phyloP scores from a whole-genome alignment of 2,888 invertebrate genomes.

The Copidosoma aretas region DNA sequence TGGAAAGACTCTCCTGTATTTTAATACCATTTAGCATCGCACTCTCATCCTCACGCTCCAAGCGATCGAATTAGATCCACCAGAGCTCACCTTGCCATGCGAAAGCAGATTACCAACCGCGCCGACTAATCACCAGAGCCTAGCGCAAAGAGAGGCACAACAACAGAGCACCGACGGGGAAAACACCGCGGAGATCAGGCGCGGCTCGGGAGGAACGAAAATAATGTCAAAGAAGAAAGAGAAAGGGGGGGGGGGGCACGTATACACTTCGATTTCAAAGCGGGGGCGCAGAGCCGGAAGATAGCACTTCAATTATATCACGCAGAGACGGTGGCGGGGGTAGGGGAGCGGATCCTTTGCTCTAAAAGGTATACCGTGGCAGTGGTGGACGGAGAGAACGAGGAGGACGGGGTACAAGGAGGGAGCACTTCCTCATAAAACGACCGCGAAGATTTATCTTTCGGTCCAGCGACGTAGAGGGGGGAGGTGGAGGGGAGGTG shows the following conservation, averaged over 20 bases:
- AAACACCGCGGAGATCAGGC: background rate
- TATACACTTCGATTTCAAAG: constrained; percentile 8
- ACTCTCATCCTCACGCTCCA: background rate
- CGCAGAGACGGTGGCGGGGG: background rate
- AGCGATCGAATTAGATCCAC: background rate
- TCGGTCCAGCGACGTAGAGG: constrained; percentile 45
- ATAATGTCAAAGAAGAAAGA: constrained; percentile 21
- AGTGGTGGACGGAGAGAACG: background rate
- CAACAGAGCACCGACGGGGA: background rate
- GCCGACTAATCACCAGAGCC: background rate
- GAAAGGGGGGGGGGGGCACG: background rate
- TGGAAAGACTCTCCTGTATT: too few relatives aligned
- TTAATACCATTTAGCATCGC: too few relatives aligned
- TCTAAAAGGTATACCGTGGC: constrained; percentile 37
- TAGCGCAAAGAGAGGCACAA: background rate
- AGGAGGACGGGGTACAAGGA: background rate
- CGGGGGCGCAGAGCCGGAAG: background rate
- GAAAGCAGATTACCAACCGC: background rate
- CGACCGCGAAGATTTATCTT: constrained; percentile 56
- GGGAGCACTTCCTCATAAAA: constrained; percentile 47
- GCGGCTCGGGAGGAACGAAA: constrained; percentile 3
- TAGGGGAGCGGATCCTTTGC: constrained; percentile 29
- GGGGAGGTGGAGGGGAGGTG: constrained; percentile 31
- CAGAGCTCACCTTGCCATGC: background rate
- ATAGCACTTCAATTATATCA: constrained; percentile 40